phyloP scores from a whole-genome alignment of 2,797 vertebrate genomes.

The Micromesistius poutassou region DNA sequence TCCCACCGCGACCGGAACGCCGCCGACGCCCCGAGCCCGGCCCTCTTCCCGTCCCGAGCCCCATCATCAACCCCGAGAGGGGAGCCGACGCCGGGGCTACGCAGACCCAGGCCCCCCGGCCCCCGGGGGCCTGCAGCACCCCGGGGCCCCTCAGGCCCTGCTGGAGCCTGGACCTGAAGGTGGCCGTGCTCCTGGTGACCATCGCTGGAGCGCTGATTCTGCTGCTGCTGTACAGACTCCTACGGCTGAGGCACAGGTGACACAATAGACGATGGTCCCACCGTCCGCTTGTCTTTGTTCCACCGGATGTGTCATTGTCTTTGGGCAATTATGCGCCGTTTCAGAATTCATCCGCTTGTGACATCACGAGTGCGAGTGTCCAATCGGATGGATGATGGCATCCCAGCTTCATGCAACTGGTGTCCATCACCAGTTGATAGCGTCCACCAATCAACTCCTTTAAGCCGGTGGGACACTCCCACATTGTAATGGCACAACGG shows the following conservation, averaged over 20 bases:
- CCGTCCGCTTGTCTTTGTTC: too few relatives aligned
- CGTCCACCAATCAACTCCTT: neutral
- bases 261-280: neutral
- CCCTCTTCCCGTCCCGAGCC: neutral
- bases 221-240: slow-evolving; percentile 65
- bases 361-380: too few relatives aligned
- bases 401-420: too few relatives aligned
- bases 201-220: slow-evolving; percentile 68
- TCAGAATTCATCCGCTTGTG: too few relatives aligned
- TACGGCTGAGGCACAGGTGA: slow-evolving; percentile 69
- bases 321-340: too few relatives aligned
- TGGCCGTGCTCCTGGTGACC: slow-evolving; percentile 58
- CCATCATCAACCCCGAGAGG: slow-evolving; percentile 32
- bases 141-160: slow-evolving; percentile 35
- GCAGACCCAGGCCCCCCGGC: slow-evolving; percentile 32
- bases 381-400: too few relatives aligned
- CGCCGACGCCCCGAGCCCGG: slow-evolving; percentile 1
- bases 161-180: slow-evolving; percentile 57
- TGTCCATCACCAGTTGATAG: too few relatives aligned
- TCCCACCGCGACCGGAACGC: slow-evolving; percentile 23
- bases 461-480: too few relatives aligned
- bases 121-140: slow-evolving; percentile 45
- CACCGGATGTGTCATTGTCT: too few relatives aligned
- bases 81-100: slow-evolving; percentile 32
- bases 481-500: neutral